Conservation (phyloP, 2,113 vertebrate species). For the Seriola aureovittata region DNA sequence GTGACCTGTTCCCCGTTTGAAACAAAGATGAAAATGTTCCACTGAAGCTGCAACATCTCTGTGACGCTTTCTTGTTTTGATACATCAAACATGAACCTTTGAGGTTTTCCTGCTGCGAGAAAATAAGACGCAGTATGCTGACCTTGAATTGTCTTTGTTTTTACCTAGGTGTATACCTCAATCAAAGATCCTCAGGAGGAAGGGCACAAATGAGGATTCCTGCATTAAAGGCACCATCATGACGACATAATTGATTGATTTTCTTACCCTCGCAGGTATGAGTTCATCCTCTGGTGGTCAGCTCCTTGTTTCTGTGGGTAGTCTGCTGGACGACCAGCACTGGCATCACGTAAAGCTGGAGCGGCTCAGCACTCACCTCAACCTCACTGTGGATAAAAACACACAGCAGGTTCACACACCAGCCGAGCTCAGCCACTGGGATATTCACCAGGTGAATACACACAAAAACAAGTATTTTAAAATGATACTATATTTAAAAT, state of each 20-base stretch:
- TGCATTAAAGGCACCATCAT: not conserved
- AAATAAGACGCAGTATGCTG: not conserved
- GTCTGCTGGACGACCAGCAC: slow-evolving; percentile 95
- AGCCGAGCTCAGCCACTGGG: slow-evolving; percentile 88
- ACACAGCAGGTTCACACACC: slow-evolving; percentile 87
- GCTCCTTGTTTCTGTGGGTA: slow-evolving; percentile 88
- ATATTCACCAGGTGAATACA: slow-evolving; percentile 87
- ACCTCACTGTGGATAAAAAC: slow-evolving; percentile 93
- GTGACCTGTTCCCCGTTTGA: slow-evolving; percentile 37
- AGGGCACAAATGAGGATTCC: slow-evolving; percentile 5
- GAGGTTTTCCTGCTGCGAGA: not conserved
- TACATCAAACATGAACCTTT: slow-evolving; percentile 20
- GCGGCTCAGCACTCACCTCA: slow-evolving; percentile 88
- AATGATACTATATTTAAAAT: not conserved
- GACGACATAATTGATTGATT: not conserved
- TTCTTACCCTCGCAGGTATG: slow-evolving; percentile 79
- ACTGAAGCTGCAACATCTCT: not conserved
- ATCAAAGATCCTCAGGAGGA: slow-evolving; percentile 21
- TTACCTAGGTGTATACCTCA: not conserved
- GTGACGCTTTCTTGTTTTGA: slow-evolving; percentile 7
- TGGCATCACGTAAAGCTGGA: slow-evolving; percentile 94
- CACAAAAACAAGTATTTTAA: not conserved
- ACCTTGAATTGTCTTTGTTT: not conserved
- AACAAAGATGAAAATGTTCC: slow-evolving; percentile 45
- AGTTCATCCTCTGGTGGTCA: slow-evolving; percentile 77